Percentiles rank a stretch among this genome's conserved stretches.
Evolutionary conservation across 2,888 invertebrate species (phyloP).

Genomic region (Beris morrisii): DNA sequence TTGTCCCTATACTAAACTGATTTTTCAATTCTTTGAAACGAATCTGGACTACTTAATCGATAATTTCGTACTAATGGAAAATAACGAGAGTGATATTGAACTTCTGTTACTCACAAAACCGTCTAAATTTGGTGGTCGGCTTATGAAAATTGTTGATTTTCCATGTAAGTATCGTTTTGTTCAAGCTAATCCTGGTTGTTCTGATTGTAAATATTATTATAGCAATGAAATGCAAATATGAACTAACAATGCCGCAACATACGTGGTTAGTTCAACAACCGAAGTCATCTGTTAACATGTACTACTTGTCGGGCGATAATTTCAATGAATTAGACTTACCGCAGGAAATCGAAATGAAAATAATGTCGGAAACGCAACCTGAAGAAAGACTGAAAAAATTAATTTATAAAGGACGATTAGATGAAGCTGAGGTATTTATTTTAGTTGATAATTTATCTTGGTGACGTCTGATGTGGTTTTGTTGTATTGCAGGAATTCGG

Average conservation of each 20-base stretch:
- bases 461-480: neutral
- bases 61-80: slow-evolving; percentile 51
- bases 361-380: slow-evolving; percentile 54
- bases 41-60: slow-evolving; percentile 45
- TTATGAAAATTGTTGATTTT: slow-evolving; percentile 52
- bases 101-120: slow-evolving; percentile 49
- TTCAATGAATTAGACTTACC: slow-evolving; percentile 43
- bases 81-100: slow-evolving; percentile 50
- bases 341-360: slow-evolving; percentile 51
- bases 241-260: slow-evolving; percentile 47
- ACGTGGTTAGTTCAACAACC: slow-evolving; percentile 54
- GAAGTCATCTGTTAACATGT: slow-evolving; percentile 52
- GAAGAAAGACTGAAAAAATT: slow-evolving; percentile 53
- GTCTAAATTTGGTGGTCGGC: slow-evolving; percentile 39
- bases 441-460: neutral
- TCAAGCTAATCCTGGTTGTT: neutral
- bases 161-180: slow-evolving; percentile 46
- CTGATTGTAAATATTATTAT: neutral
- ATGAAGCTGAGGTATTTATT: slow-evolving; percentile 52
- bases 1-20: slow-evolving; percentile 49
- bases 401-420: slow-evolving; percentile 52
- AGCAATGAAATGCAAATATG: slow-evolving; percentile 51
- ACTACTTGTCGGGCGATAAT: slow-evolving; percentile 49
- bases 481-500: slow-evolving; percentile 49
- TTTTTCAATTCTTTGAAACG: slow-evolving; percentile 39